phyloP scores from a whole-genome alignment of 2,888 invertebrate species.

The Hylaea fasciaria region DNA sequence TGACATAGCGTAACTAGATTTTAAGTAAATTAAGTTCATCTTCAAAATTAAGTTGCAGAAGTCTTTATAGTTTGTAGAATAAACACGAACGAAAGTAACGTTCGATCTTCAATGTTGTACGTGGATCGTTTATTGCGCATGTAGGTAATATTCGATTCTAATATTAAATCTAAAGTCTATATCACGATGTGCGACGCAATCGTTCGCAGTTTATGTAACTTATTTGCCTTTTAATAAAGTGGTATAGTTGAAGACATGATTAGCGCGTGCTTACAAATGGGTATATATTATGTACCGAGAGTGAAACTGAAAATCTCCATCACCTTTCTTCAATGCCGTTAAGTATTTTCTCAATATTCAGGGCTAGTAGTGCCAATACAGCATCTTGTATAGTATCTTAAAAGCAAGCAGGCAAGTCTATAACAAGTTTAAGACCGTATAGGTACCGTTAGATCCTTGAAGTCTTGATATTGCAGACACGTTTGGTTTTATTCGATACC shows the following conservation, averaged over 20 bases:
- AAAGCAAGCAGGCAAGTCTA: too few species aligned
- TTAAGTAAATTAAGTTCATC: too few species aligned
- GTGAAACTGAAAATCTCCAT: constrained; percentile 17
- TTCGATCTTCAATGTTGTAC: neutral
- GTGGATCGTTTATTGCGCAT: neutral
- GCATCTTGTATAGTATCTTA: too few species aligned
- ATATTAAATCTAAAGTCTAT: constrained; percentile 22
- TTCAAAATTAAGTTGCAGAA: too few species aligned
- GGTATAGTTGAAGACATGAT: constrained; percentile 18
- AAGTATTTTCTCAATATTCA: neutral
- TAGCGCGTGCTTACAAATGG: constrained; percentile 19
- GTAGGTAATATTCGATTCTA: constrained; percentile 3
- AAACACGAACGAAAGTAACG: neutral
- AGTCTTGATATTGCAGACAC: too few species aligned
- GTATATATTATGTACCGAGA: constrained; percentile 3
- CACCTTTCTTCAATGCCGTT: constrained; percentile 28
- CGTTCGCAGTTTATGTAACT: constrained; percentile 21
- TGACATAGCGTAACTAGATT: too few species aligned
- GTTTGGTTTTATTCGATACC: too few species aligned
- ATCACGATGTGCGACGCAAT: constrained; percentile 30
- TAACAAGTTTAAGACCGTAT: too few species aligned
- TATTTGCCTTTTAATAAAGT: constrained; percentile 17
- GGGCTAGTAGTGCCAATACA: too few species aligned
- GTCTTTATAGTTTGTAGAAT: neutral
- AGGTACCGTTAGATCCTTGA: too few species aligned